phyloP scores from a whole-genome alignment of 2,888 invertebrate genomes.

The Thereva nobilitata region DNA sequence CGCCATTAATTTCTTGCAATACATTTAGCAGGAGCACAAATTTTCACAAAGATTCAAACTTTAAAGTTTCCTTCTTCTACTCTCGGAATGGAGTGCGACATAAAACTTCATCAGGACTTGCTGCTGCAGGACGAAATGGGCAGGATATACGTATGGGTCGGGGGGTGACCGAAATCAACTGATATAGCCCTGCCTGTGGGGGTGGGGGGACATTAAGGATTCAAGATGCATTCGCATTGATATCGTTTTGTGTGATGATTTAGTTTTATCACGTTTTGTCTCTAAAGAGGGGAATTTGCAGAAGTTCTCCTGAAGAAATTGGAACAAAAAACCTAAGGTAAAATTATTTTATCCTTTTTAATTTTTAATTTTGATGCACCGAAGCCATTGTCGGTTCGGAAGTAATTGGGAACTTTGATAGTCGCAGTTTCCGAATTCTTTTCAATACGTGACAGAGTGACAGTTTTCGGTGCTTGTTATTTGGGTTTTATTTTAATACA shows the following conservation, averaged over 20 bases:
- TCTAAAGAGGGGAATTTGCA: no score
- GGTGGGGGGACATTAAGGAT: conserved; percentile 16
- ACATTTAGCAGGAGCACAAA: conserved; percentile 37
- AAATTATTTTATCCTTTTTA: no score
- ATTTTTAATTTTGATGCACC: no score
- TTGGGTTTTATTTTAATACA: no score
- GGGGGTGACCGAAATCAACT: conserved; percentile 15
- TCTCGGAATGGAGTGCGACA: conserved; percentile 13
- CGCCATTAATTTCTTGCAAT: conserved; percentile 41
- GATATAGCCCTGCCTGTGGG: neutral
- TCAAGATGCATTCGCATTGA: conserved; percentile 32
- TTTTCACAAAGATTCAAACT: conserved; percentile 14
- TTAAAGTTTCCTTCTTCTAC: conserved; percentile 12
- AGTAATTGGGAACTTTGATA: no score
- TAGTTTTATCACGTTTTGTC: conserved; percentile 29
- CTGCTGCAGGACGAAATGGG: neutral
- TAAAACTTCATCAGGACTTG: conserved; percentile 28
- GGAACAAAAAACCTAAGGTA: no score
- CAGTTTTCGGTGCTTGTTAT: no score
- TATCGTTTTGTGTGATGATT: conserved; percentile 26
- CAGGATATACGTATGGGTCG: neutral
- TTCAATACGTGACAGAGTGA: no score
- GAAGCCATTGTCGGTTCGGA: no score
- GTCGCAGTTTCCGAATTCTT: no score
- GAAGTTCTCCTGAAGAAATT: no score